phyloP scores from a whole-genome alignment of 2,113 vertebrate species.

The Axis porcinus region DNA sequence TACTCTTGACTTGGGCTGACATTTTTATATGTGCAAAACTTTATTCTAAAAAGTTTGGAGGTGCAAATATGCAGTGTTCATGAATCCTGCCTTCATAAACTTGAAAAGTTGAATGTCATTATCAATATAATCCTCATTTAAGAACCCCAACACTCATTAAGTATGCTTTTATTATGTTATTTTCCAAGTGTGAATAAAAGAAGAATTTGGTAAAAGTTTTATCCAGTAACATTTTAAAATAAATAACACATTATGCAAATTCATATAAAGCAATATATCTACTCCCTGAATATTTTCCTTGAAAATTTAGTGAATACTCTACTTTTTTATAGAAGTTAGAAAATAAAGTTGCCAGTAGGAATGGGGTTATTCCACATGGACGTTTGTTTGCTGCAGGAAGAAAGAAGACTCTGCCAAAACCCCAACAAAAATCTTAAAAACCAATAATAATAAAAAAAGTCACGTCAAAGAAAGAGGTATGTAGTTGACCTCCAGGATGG shows the following conservation, averaged over 20 bases:
- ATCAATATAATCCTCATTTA: not conserved
- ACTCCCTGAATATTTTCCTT: not conserved
- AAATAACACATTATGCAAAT: not conserved
- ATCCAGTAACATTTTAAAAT: not conserved
- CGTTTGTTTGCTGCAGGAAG: not conserved
- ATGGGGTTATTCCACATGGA: not conserved
- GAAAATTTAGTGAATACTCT: not conserved
- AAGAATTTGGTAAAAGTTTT: not conserved
- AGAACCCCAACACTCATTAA: not conserved
- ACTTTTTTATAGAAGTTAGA: not conserved
- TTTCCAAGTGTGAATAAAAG: not conserved
- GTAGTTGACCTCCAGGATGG: accelerated
- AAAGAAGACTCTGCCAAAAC: not conserved
- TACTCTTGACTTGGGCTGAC: not conserved
- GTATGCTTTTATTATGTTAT: not conserved
- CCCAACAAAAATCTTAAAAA: not conserved
- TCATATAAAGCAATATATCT: not conserved
- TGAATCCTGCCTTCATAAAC: not conserved
- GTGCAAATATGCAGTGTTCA: not conserved
- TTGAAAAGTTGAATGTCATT: not conserved
- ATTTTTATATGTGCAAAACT: not conserved
- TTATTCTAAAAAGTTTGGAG: not conserved
- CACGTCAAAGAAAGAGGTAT: not conserved
- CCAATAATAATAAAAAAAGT: not conserved
- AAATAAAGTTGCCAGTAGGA: not conserved